These are phyloP conservation scores for Lymantria dispar DNA, from an alignment of 2,888 invertebrate genomes.

Conservation along the genomic window DNA sequence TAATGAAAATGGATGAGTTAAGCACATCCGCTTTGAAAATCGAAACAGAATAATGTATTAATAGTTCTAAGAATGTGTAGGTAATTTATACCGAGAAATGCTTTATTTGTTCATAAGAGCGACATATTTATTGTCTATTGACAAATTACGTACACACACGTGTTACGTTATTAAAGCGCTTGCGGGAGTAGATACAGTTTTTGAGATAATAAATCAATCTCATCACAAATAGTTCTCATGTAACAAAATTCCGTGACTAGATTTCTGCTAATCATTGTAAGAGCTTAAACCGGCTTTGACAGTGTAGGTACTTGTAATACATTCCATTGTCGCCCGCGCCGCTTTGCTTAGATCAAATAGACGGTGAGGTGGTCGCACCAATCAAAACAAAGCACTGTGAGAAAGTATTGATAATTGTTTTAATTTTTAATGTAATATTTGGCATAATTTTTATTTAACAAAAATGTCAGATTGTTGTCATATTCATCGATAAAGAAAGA, in stretches of 20 bases:
- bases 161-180: constrained; percentile 3
- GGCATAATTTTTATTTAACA: background rate
- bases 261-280: constrained; percentile 54
- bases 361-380: constrained; percentile 33
- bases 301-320: constrained; percentile 33
- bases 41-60: constrained; percentile 33
- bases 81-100: constrained; percentile 28
- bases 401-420: constrained; percentile 6
- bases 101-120: constrained; percentile 25
- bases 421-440: background rate
- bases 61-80: constrained; percentile 24
- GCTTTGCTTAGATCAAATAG: constrained; percentile 12
- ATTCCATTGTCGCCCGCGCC: constrained; percentile 44
- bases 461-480: no score
- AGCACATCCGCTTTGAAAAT: constrained; percentile 35
- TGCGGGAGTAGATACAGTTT: no score
- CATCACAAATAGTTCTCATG: constrained; percentile 31
- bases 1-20: constrained; percentile 49
- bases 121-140: constrained; percentile 23
- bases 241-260: constrained; percentile 51
- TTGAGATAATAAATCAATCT: background rate
- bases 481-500: no score
- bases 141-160: constrained; percentile 12
- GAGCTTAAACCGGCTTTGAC: constrained; percentile 49
- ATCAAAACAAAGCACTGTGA: constrained; percentile 35